A percentile compares a stretch with the other conserved stretches of the same genome.
Conservation (phyloP, 2,797 vertebrate genomes). For the Lithobates pipiens region DNA sequence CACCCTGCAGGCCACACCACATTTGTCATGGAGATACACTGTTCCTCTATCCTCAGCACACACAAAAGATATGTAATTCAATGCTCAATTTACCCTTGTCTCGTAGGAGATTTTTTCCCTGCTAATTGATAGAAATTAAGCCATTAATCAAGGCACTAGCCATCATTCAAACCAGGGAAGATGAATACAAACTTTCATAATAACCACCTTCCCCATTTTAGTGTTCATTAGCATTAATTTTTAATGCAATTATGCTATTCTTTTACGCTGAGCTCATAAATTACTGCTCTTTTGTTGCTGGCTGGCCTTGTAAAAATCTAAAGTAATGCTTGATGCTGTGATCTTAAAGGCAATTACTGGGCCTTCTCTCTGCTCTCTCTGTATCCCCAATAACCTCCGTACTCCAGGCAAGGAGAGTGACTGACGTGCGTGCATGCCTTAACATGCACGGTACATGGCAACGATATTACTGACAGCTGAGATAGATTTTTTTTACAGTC, state of each 20-base stretch:
- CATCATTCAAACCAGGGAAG: slow-evolving; percentile 97
- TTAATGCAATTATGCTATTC: slow-evolving; percentile 99
- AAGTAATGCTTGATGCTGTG: slow-evolving; percentile 98
- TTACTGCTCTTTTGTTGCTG: slow-evolving; percentile 99
- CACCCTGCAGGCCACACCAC: slow-evolving; percentile 73
- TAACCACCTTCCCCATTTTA: slow-evolving; percentile 99
- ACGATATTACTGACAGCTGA: background rate
- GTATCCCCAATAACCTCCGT: slow-evolving; percentile 89
- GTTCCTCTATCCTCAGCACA: slow-evolving; percentile 75
- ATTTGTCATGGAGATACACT: slow-evolving; percentile 79
- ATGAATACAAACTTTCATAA: slow-evolving; percentile 99
- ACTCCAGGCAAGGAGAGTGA: slow-evolving; percentile 56
- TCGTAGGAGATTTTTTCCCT: slow-evolving; percentile 92
- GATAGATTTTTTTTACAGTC: no score
- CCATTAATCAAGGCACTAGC: slow-evolving; percentile 99
- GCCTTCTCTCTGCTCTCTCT: slow-evolving; percentile 89
- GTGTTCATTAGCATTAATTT: slow-evolving; percentile 99
- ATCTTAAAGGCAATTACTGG: slow-evolving; percentile 99
- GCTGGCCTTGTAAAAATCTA: slow-evolving; percentile 98
- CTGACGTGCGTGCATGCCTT: slow-evolving; percentile 1
- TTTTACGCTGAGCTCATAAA: slow-evolving; percentile 99
- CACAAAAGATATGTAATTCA: slow-evolving; percentile 93
- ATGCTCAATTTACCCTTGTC: slow-evolving; percentile 96
- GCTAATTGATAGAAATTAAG: slow-evolving; percentile 99
- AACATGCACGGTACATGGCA: background rate